Base-by-base conservation (phyloP, 2,113 vertebrate species). In the Chroicocephalus ridibundus region DNA sequence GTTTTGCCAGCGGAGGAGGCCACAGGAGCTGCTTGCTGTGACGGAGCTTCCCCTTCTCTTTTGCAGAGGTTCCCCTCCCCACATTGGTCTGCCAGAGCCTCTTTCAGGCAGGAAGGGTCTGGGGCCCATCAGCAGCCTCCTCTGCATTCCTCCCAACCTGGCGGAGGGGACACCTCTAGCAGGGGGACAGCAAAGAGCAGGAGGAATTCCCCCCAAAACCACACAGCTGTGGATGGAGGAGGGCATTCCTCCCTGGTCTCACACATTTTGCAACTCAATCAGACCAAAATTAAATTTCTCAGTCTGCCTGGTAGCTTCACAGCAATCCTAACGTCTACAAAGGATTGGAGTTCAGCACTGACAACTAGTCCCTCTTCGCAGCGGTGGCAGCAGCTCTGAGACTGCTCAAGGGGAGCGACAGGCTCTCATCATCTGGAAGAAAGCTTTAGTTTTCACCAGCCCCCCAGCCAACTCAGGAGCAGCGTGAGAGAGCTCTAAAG, bases 241-340 rank as follows among this genome's bases (percentile, higher is more conserved):
- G 19, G 11, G 14, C 52, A 42, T 13, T n/a, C n/a, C 31, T 64
- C 71, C 38, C 19, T 55, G 52, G 44, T 68, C 72, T 93, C 44
- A 74, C 69, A 52, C 10, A n/a, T 92, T 89, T 65, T 61, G 31
- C 24, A 25, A 66, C 51, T 90, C 49, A 74, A 3, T 77, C 69
- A 74, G 64, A 69, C 13, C 69, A 83, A 72, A 94, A 77, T 38
- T 68, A 71, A 27, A 86, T 82, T 94, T 82, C n/a, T 69, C 58
- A 69, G 66, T 29, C 75, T 92, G 62, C 38, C 57, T 61, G 54
- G 10, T 51, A 57, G 51, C 82, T 94, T 95, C 68, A 65, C 68
- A 91, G 58, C 44, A 75, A 47, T 64, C 32, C 47, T 84, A 17
- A 58, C 7, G 62, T 36, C 61, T 38, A 38, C 61, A 82, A 55